Percentiles rank a stretch among this genome's conserved stretches.
These are phyloP conservation scores for Epinephelus moara DNA, from an alignment of 2,113 vertebrate genomes.

Conservation along the genomic window DNA sequence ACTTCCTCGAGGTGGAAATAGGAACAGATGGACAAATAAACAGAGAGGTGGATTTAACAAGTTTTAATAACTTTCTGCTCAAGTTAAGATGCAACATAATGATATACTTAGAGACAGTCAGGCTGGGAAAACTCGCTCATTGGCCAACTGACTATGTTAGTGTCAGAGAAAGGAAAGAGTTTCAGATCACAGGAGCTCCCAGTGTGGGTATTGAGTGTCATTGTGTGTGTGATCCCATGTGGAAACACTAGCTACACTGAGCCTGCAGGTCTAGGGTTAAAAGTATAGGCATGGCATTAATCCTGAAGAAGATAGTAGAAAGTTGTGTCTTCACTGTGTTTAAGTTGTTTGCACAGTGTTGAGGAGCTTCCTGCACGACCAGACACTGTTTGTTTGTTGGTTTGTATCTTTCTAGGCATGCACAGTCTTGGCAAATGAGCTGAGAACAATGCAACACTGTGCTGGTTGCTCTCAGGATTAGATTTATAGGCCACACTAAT, in stretches of 20 bases:
- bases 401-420: neutral
- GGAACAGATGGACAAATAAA: conserved; percentile 9
- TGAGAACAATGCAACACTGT: neutral
- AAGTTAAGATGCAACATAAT: too few species aligned
- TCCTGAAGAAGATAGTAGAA: neutral
- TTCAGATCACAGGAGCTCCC: conserved; percentile 43
- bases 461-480: neutral
- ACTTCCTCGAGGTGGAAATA: conserved; percentile 36
- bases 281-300: neutral
- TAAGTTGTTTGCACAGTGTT: conserved; percentile 1
- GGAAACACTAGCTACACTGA: conserved; percentile 35
- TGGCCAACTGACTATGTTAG: neutral
- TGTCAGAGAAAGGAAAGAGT: conserved; percentile 29
- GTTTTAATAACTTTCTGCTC: neutral
- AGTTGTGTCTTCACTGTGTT: neutral
- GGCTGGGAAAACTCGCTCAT: neutral
- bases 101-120: neutral
- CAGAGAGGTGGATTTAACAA: neutral
- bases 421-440: conserved; percentile 19
- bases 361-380: neutral
- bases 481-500: neutral
- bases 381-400: neutral
- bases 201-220: conserved; percentile 45
- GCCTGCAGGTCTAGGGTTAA: conserved; percentile 14
- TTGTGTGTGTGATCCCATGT: conserved; percentile 1